phyloP scores from a whole-genome alignment of 2,888 invertebrate genomes.

The Pammene fasciana region DNA sequence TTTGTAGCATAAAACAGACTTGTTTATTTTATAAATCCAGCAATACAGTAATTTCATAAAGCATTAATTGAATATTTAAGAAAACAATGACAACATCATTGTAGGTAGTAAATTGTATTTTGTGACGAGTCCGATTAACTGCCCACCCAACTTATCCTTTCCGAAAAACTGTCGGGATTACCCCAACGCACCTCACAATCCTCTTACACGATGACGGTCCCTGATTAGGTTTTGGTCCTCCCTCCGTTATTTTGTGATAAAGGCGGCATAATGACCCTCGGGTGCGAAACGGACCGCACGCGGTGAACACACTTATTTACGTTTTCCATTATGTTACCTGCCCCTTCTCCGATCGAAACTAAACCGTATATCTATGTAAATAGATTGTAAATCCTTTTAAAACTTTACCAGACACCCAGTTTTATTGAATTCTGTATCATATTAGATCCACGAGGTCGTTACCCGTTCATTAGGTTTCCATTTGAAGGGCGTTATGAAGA shows the following conservation, averaged over 20 bases:
- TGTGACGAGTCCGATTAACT: no score
- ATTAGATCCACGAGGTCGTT: constrained; percentile 43
- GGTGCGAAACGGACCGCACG: constrained; percentile 44
- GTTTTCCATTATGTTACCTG: constrained; percentile 41
- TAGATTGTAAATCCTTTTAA: not conserved
- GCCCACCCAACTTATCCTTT: no score
- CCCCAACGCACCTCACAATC: constrained; percentile 26
- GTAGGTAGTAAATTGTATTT: no score
- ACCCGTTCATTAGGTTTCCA: constrained; percentile 44
- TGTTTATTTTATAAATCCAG: no score
- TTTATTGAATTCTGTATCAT: constrained; percentile 45
- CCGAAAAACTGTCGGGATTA: not conserved
- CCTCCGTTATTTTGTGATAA: constrained; percentile 48
- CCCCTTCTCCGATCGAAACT: constrained; percentile 10
- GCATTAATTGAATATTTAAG: no score
- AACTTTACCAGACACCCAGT: constrained; percentile 26
- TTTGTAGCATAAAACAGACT: no score
- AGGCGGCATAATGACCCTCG: constrained; percentile 48
- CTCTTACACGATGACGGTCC: constrained; percentile 38
- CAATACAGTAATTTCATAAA: no score
- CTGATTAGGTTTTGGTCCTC: constrained; percentile 51
- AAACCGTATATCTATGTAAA: constrained; percentile 7
- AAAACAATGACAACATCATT: no score
- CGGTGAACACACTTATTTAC: constrained; percentile 44
- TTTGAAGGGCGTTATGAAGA: constrained; percentile 9